phyloP scores from a whole-genome alignment of 2,797 vertebrate species.

The Helostoma temminkii region DNA sequence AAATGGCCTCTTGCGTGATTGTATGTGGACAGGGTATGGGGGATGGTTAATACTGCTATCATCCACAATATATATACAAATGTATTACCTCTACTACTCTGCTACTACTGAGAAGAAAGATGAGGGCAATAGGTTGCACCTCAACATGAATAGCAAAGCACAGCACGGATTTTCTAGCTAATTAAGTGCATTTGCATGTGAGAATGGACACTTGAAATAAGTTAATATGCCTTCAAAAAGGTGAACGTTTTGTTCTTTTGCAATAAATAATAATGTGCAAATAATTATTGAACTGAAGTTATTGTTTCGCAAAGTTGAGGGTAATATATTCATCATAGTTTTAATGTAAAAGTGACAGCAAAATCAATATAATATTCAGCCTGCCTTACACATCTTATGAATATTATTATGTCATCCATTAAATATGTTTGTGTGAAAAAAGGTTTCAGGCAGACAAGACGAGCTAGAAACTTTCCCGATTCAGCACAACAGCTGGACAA shows the following conservation, averaged over 20 bases:
- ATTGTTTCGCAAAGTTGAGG: too few relatives aligned
- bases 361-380: background rate
- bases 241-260: background rate
- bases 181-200: constrained; percentile 12
- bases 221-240: background rate
- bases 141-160: constrained; percentile 16
- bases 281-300: background rate
- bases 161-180: background rate
- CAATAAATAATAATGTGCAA: too few relatives aligned
- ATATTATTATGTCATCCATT: background rate
- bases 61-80: constrained; percentile 58
- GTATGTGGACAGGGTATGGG: constrained; percentile 30
- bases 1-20: constrained; percentile 45
- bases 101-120: constrained; percentile 33
- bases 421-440: constrained; percentile 38
- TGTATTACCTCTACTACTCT: constrained; percentile 66
- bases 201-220: background rate
- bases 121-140: constrained; percentile 16
- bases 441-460: constrained; percentile 21
- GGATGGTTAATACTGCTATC: constrained; percentile 48
- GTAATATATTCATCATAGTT: too few relatives aligned
- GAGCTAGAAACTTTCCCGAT: background rate
- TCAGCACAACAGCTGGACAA: constrained; percentile 3
- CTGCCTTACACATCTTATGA: background rate
- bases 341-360: background rate